Base-by-base conservation (phyloP, 2,888 invertebrate species). In the Chironomus riparius region DNA sequence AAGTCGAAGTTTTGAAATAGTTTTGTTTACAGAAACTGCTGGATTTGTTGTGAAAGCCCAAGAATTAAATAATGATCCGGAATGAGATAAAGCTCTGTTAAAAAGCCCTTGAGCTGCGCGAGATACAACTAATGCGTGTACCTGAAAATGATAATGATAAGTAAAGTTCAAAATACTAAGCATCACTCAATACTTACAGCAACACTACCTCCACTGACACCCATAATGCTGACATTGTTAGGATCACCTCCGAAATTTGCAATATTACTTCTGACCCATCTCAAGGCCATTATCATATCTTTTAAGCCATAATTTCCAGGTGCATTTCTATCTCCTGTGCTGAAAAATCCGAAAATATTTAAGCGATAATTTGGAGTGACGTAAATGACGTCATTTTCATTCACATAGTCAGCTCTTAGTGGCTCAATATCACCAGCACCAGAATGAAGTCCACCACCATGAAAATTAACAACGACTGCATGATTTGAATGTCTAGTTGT, bases 191-290 rank as follows among this genome's bases (percentile, higher is more conserved):
- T 24, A 65, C 18, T 65, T 24, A 65, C 74, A 47, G 68, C 65
- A 18, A 68, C 68, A 1, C 68, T 68, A 22, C 74, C 74, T 2
- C 74, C 74, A 18, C 74, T 72, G 5, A 75, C 47, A 47, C 76
- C 76, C 47, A 68, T 21, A 4, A 76, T 76, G 3, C 62, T 56
- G 7, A 76, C 76, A 68, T 76, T 47, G 50, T 76, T 50, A 13
- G 68, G 76, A 68, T 76, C 38, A 13, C 76, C 76, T 18, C 76
- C 76, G 22, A 76, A 76, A 12, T 12, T 5, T 4, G 47, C 76
- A 38, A 76, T 76, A n/a, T 76, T 76, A 21, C 48, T 76, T 76
- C 38, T 62, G 21, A 76, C 69, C 76, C 76, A 76, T 68, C 56
- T 50, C 12, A 76, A 22, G 0, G 38, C 76, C 61, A 76, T 50